These are phyloP conservation scores for Lophius piscatorius DNA, from an alignment of 2,113 vertebrate species.

Conservation along the genomic window DNA sequence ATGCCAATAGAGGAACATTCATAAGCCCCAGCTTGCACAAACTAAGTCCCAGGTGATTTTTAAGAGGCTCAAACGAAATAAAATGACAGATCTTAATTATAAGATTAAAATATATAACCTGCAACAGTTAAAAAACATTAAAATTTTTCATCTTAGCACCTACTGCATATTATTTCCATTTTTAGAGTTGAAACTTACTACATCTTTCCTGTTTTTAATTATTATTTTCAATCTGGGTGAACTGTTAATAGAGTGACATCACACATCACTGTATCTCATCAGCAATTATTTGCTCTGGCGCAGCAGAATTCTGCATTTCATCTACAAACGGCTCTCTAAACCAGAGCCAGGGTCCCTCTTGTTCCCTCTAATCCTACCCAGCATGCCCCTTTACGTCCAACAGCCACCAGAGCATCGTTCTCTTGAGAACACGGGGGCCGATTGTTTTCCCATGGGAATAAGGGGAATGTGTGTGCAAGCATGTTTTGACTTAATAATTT, in stretches of 20 bases:
- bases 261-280: slow-evolving; percentile 1
- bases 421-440: slow-evolving; percentile 16
- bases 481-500: slow-evolving; percentile 22
- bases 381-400: slow-evolving; percentile 3
- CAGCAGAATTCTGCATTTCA: slow-evolving; percentile 8
- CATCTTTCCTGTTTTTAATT: background rate
- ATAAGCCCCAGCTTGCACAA: too few species aligned
- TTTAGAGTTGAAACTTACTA: background rate
- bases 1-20: background rate
- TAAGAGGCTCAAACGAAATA: too few species aligned
- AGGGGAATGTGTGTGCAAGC: slow-evolving; percentile 5
- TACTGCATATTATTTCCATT: background rate
- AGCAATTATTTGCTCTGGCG: background rate
- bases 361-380: slow-evolving; percentile 7
- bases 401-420: slow-evolving; percentile 12
- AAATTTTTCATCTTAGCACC: background rate
- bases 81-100: background rate
- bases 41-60: too few species aligned
- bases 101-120: background rate
- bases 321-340: slow-evolving; percentile 2
- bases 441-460: slow-evolving; percentile 41
- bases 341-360: background rate
- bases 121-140: background rate
- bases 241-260: background rate
- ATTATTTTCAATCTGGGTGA: background rate